Conservation (phyloP, 2,113 vertebrate genomes). For the Pleuronectes platessa region DNA sequence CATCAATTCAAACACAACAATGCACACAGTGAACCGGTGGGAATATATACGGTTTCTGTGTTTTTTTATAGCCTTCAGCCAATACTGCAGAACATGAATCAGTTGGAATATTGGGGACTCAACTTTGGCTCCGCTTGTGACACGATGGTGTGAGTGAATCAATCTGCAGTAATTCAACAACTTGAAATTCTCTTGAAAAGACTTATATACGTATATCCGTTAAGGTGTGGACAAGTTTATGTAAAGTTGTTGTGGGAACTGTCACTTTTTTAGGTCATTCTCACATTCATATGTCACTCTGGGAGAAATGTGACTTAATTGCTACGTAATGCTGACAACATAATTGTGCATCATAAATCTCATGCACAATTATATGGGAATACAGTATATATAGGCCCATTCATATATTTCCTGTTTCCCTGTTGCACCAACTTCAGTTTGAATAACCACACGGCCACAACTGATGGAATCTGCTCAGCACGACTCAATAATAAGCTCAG, state of each 20-base stretch:
- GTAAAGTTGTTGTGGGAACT: not conserved
- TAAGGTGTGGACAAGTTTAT: not conserved
- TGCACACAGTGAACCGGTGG: not conserved
- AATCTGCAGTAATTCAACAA: not conserved
- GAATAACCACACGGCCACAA: slow-evolving; percentile 3
- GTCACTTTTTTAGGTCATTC: not conserved
- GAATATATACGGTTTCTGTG: no score
- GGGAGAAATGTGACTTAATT: not conserved
- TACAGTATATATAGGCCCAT: not conserved
- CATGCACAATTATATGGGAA: not conserved
- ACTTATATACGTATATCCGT: not conserved
- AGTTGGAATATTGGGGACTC: no score
- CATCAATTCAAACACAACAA: not conserved
- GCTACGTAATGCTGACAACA: not conserved
- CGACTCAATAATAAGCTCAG: not conserved
- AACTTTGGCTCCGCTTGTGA: no score
- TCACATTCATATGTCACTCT: not conserved
- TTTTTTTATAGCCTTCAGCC: no score
- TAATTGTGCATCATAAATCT: not conserved
- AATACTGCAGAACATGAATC: no score
- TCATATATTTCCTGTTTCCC: not conserved
- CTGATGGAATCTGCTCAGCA: not conserved
- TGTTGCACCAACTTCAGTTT: slow-evolving; percentile 3
- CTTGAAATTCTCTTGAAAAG: accelerated
- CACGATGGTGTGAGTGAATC: no score